Evolutionary conservation across 2,888 invertebrate genomes (phyloP), one percentile per base, ranked within the genome.

Genomic region (Ophion obscuratus): DNA sequence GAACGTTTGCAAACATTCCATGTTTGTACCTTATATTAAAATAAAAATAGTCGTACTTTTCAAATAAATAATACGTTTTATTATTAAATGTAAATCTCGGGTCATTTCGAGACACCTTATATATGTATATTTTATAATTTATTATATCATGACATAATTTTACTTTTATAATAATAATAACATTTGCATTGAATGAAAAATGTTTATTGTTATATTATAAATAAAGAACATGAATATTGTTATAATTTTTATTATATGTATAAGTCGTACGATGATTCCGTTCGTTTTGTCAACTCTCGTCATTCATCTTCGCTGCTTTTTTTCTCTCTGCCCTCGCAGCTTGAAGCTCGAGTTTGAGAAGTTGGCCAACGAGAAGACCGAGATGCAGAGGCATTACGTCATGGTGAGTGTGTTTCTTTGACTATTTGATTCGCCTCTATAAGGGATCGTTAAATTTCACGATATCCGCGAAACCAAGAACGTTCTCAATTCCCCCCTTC

Each of bases 341-440:
- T 96, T 99, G 94, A 99, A 99, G 96, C 96, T 99, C 95, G 99
- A 99, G 96, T 98, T 98, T 95, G 99, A 99, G 95, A 99, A 99
- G 95, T 95, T 99, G 94, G 98, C 98, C 88, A 97, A 97, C 95
- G 99, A 99, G 95, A 99, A 99, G 96, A 99, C 99, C 92, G 99
- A 99, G 96, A 98, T 99, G 97, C 99, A 99, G 95, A 96, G 99
- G 95, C 99, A 99, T 96, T 99, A 99, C 96, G 99, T 99, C 92
- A 99, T 99, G 99, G 99, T 99, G 96, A 88, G 87, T 85, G 27
- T 47, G 89, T 61, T 24, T 5, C 2, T 5, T 57, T 59, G 1
- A 20, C 1, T 66, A 7, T 66, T 11, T 66, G 5, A 66, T 9
- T 66, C 31, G 7, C 24, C 27, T 66, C 66, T 17, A 27, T 36